Conservation (phyloP, 1,140 invertebrate species). For the Uloborus diversus region DNA sequence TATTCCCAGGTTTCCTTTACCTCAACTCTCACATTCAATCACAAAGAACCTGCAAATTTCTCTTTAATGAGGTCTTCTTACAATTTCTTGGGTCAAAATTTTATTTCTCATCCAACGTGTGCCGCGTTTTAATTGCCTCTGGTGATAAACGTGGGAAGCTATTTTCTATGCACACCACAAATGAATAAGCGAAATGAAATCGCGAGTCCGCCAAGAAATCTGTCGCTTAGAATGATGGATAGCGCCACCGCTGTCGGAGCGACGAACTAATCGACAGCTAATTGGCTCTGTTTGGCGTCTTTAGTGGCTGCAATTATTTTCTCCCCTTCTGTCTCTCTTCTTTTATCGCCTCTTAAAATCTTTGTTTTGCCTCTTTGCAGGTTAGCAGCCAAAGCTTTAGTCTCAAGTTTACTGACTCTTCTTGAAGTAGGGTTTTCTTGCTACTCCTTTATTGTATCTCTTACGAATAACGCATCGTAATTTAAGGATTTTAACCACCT, state of each 20-base stretch:
- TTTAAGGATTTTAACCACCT: no score
- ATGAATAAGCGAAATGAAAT: constrained; percentile 43
- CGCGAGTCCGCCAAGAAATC: constrained; percentile 31
- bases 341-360: constrained; percentile 12
- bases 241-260: constrained; percentile 48
- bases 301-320: constrained; percentile 57
- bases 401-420: not conserved
- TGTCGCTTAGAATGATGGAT: constrained; percentile 50
- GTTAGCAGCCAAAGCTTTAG: not conserved
- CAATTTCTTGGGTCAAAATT: no score
- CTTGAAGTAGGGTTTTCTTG: no score
- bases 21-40: no score
- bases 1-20: no score
- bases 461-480: no score
- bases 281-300: constrained; percentile 55
- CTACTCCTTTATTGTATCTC: no score
- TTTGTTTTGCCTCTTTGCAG: not conserved
- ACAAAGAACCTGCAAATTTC: no score
- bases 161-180: no score
- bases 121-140: no score
- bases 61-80: no score
- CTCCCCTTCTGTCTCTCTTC: constrained; percentile 11
- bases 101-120: no score
- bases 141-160: not conserved
- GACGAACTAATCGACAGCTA: constrained; percentile 55